These are phyloP conservation scores for Drosophila obscura DNA, from an alignment of 1,140 invertebrate genomes.

Conservation along the genomic window DNA sequence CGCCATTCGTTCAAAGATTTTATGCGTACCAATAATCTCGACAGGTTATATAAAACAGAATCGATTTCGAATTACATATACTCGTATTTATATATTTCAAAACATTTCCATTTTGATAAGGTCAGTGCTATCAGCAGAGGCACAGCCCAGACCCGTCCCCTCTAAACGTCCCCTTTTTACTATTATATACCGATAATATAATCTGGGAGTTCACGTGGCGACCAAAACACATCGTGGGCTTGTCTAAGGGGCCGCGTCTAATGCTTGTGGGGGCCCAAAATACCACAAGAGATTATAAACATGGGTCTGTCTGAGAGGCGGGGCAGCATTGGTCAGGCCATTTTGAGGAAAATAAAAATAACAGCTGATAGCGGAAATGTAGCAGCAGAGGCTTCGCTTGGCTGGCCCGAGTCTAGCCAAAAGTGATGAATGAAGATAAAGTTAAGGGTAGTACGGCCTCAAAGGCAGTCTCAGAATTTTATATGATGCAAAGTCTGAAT, in stretches of 20 bases:
- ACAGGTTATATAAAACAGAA: constrained; percentile 46
- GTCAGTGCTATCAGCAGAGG: constrained; percentile 11
- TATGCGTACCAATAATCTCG: constrained; percentile 23
- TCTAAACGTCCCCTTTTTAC: constrained; percentile 6
- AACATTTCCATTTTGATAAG: constrained; percentile 72
- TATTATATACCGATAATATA: constrained; percentile 4
- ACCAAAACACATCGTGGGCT: constrained; percentile 10
- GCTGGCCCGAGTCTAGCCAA: constrained; percentile 21
- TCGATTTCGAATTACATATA: constrained; percentile 18
- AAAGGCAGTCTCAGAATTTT: no score
- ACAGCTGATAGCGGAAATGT: not conserved
- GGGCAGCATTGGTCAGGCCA: no score
- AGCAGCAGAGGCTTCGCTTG: constrained; percentile 8
- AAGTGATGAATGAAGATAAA: not conserved
- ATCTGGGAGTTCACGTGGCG: constrained; percentile 6
- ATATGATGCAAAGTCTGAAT: no score
- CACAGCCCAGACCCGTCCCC: constrained; percentile 15
- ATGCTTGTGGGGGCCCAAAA: no score
- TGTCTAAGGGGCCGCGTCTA: not conserved
- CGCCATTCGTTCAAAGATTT: constrained; percentile 15
- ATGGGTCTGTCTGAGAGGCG: no score
- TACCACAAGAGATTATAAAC: no score
- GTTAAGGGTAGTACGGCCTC: constrained; percentile 10
- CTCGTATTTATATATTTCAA: constrained; percentile 11
- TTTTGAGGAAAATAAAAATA: no score